These are phyloP conservation scores for Gisinianus flammeolus DNA, from an alignment of 2,888 invertebrate genomes.

Conservation along the genomic window DNA sequence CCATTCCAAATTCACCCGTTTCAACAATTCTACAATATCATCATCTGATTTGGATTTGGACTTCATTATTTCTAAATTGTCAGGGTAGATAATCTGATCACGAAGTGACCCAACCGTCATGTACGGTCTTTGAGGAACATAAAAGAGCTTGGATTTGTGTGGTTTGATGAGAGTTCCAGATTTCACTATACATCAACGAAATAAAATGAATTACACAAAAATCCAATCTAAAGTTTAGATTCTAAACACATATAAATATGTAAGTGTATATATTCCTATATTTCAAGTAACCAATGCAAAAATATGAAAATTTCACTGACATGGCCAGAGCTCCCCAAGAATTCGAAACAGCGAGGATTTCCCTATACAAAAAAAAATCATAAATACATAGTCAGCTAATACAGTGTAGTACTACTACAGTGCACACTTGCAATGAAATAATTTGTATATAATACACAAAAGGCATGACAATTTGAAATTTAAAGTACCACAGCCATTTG, in stretches of 20 bases:
- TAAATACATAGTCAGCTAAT: too few species aligned
- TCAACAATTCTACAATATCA: slow-evolving; percentile 71
- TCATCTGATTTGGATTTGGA: slow-evolving; percentile 75
- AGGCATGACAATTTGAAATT: too few species aligned
- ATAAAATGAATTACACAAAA: background rate
- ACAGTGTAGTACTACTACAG: too few species aligned
- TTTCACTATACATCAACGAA: slow-evolving; percentile 70
- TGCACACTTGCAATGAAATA: too few species aligned
- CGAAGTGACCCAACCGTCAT: slow-evolving; percentile 95
- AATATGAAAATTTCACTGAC: too few species aligned
- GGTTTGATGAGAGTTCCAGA: slow-evolving; percentile 94
- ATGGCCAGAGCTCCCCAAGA: slow-evolving; percentile 95
- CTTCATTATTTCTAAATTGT: slow-evolving; percentile 83
- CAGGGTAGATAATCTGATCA: slow-evolving; percentile 96
- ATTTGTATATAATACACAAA: too few species aligned
- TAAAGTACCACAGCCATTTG: slow-evolving; percentile 99
- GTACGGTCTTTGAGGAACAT: slow-evolving; percentile 96
- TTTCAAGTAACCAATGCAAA: background rate
- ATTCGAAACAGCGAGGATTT: slow-evolving; percentile 96
- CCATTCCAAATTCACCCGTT: slow-evolving; percentile 64
- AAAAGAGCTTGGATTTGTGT: slow-evolving; percentile 92
- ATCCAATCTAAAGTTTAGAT: background rate
- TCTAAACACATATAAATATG: background rate
- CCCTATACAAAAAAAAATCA: too few species aligned
- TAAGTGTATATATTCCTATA: background rate